phyloP scores from a whole-genome alignment of 2,797 vertebrate genomes.

The Rhincodon typus region DNA sequence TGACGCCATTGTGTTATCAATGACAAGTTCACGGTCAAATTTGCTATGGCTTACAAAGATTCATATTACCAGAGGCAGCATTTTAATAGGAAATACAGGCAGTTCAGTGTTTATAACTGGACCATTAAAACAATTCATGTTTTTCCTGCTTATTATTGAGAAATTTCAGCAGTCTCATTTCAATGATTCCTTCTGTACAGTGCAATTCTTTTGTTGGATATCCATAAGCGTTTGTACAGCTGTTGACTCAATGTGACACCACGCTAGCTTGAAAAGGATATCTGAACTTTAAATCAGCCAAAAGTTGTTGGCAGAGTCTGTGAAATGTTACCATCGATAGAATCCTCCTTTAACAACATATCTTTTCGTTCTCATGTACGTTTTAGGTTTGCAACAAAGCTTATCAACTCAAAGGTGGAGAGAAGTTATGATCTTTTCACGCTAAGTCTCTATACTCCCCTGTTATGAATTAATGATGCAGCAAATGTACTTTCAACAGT shows the following conservation, averaged over 20 bases:
- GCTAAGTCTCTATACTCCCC: background rate
- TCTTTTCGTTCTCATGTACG: background rate
- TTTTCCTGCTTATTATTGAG: background rate
- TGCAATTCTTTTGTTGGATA: background rate
- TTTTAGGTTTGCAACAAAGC: background rate
- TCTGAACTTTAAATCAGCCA: background rate
- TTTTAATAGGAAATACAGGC: background rate
- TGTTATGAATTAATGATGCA: conserved; percentile 12
- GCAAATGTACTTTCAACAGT: conserved; percentile 7
- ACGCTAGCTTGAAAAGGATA: background rate
- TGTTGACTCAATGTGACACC: background rate
- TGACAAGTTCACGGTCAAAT: background rate
- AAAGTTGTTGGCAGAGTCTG: background rate
- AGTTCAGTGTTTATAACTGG: background rate
- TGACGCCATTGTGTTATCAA: background rate
- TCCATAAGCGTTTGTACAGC: background rate
- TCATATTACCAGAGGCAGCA: background rate
- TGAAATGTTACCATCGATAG: background rate
- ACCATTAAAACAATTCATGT: background rate
- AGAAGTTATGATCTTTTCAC: background rate
- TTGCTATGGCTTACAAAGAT: background rate
- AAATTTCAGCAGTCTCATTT: background rate
- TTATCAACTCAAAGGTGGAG: background rate
- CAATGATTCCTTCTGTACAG: background rate
- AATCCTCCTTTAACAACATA: background rate